phyloP scores from a whole-genome alignment of 1,140 invertebrate genomes.

The Drosophila littoralis region DNA sequence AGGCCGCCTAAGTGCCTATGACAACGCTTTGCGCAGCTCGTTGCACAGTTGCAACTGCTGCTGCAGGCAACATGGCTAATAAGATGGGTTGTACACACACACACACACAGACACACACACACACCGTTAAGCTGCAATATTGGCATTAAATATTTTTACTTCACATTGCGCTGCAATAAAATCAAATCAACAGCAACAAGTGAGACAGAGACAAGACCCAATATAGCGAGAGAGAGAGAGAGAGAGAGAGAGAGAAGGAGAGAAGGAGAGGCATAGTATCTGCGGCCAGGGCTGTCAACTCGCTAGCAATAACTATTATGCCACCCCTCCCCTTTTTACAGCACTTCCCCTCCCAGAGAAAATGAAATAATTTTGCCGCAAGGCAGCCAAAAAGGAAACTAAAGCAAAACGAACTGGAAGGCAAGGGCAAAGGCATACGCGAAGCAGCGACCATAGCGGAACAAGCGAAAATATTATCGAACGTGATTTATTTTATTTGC shows the following conservation, averaged over 20 bases:
- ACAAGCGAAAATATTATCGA: constrained; percentile 55
- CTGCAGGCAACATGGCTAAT: constrained; percentile 31
- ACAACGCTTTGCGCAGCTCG: constrained; percentile 23
- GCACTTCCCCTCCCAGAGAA: not conserved
- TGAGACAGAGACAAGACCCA: not conserved
- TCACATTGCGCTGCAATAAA: constrained; percentile 47
- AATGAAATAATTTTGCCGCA: constrained; percentile 71
- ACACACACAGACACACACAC: constrained; percentile 11
- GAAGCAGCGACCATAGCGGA: constrained; percentile 28
- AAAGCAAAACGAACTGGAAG: constrained; percentile 19
- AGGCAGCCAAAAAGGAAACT: constrained; percentile 33
- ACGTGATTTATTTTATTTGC: constrained; percentile 67
- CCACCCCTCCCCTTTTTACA: not conserved
- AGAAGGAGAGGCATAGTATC: not conserved
- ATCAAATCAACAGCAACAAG: constrained; percentile 70
- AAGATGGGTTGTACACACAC: constrained; percentile 13
- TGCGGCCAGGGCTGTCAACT: constrained; percentile 51
- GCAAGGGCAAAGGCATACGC: constrained; percentile 16
- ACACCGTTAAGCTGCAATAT: constrained; percentile 13
- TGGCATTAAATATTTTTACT: constrained; percentile 56
- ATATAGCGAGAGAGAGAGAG: not conserved
- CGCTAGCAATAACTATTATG: constrained; percentile 33
- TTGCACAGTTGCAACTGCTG: constrained; percentile 26
- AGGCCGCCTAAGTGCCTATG: constrained; percentile 25
- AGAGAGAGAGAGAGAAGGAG: not conserved